These are phyloP conservation scores for Chromobotia macracanthus DNA, from an alignment of 2,797 vertebrate species.

Conservation along the genomic window DNA sequence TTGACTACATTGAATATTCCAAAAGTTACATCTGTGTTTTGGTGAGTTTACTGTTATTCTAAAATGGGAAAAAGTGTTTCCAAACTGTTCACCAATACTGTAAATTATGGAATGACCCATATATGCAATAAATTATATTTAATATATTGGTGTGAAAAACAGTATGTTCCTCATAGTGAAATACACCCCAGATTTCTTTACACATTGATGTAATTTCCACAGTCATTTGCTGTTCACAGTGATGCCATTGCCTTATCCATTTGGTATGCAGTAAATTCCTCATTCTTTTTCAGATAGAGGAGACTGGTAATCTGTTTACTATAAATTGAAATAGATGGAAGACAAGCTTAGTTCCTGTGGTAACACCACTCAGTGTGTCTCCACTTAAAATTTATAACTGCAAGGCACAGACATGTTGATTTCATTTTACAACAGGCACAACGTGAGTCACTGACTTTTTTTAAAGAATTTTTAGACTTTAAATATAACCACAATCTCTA, in stretches of 20 bases:
- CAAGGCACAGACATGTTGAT: neutral
- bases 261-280: neutral
- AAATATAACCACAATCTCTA: neutral
- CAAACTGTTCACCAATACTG: too few species aligned
- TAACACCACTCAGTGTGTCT: conserved; percentile 4
- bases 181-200: neutral
- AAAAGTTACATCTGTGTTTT: too few species aligned
- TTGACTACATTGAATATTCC: too few species aligned
- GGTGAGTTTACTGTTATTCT: too few species aligned
- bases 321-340: conserved; percentile 13
- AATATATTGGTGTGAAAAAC: neutral
- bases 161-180: neutral
- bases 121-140: too few species aligned
- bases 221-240: neutral
- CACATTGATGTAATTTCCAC: neutral
- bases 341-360: conserved; percentile 4
- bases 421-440: neutral
- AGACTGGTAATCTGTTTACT: conserved; percentile 7
- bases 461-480: neutral
- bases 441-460: too few species aligned
- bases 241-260: neutral
- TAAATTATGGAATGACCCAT: too few species aligned
- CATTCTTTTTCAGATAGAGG: neutral
- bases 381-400: neutral
- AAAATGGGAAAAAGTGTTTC: too few species aligned